These are phyloP conservation scores for Myotis pilosus DNA, from an alignment of 2,797 vertebrate genomes.

Conservation along the genomic window DNA sequence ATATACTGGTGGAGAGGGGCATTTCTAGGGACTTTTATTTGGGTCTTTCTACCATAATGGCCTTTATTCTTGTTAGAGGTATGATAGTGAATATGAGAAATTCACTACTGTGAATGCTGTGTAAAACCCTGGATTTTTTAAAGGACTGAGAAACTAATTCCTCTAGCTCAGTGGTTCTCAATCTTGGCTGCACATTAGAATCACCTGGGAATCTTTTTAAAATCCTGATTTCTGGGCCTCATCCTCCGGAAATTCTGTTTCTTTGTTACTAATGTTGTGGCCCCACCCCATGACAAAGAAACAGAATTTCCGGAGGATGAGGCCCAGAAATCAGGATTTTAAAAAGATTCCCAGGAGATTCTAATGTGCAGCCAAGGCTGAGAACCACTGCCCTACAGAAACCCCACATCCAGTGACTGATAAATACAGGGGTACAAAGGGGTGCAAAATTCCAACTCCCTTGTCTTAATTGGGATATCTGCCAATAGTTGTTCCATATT, in stretches of 20 bases:
- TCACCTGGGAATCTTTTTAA: too few relatives aligned
- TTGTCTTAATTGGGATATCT: background rate
- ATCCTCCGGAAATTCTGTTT: too few relatives aligned
- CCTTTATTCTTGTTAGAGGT: background rate
- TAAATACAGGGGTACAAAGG: background rate
- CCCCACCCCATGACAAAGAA: too few relatives aligned
- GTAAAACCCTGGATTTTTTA: background rate
- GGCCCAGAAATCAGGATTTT: too few relatives aligned
- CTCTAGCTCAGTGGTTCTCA: background rate
- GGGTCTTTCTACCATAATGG: background rate
- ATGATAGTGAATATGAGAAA: background rate
- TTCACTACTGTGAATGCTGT: background rate
- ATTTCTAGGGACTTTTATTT: background rate
- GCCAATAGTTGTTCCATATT: background rate
- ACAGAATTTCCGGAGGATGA: too few relatives aligned
- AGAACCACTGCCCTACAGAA: too few relatives aligned
- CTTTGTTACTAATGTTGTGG: too few relatives aligned
- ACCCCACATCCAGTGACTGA: background rate
- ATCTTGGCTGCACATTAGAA: too few relatives aligned
- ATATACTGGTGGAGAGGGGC: background rate
- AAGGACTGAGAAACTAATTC: background rate
- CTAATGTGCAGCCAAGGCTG: too few relatives aligned
- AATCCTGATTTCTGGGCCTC: too few relatives aligned
- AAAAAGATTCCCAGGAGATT: too few relatives aligned
- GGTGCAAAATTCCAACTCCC: background rate